A percentile compares a stretch with the other conserved stretches of the same genome.
phyloP scores from a whole-genome alignment of 1,140 invertebrate genomes.

The Pogonomyrmex barbatus region DNA sequence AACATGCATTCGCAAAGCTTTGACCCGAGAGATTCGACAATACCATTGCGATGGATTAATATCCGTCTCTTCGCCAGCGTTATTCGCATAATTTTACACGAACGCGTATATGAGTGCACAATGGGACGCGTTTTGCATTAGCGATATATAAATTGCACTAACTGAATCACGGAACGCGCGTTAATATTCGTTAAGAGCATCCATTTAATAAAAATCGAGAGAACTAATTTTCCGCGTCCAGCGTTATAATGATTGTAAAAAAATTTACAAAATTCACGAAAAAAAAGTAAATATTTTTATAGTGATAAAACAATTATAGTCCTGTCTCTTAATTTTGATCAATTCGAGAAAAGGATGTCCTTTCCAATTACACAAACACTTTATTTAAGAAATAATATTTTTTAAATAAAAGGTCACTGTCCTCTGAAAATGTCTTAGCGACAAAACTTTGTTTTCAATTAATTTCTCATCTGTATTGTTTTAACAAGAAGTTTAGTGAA shows the following conservation, averaged over 20 bases:
- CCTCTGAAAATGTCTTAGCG: background rate
- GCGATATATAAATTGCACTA: slow-evolving; percentile 16
- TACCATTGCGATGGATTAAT: slow-evolving; percentile 49
- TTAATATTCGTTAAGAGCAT: slow-evolving; percentile 15
- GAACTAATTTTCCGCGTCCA: background rate
- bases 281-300: background rate
- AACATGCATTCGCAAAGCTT: slow-evolving; percentile 50
- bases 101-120: background rate
- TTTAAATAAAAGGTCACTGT: background rate
- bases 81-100: slow-evolving; percentile 46
- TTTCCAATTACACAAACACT: background rate
- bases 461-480: background rate
- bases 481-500: background rate
- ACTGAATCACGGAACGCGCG: slow-evolving; percentile 36
- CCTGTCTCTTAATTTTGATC: background rate
- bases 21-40: slow-evolving; percentile 54
- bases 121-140: slow-evolving; percentile 17
- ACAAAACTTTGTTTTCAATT: background rate
- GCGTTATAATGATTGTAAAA: background rate
- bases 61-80: background rate
- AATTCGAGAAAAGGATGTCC: background rate
- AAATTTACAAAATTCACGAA: background rate
- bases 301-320: background rate
- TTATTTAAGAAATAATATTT: background rate
- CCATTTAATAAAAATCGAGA: slow-evolving; percentile 29